Percentiles rank a stretch among this genome's conserved stretches.
Conservation (phyloP, 2,797 vertebrate species). For the Acomys russatus region DNA sequence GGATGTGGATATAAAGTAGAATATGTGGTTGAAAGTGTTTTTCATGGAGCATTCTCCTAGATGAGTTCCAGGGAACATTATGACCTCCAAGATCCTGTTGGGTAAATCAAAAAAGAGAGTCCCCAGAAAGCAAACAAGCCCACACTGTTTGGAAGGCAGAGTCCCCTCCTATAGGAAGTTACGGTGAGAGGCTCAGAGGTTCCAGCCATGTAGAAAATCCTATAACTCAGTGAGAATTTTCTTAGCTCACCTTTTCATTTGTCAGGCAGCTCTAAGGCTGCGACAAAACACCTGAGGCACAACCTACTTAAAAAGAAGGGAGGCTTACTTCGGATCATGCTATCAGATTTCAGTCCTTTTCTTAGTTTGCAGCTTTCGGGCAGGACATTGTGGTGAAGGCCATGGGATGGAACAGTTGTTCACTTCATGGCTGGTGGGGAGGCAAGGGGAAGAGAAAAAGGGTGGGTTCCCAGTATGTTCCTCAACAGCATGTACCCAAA, state of each 20-base stretch:
- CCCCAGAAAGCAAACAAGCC: neutral
- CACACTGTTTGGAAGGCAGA: neutral
- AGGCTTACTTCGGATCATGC: neutral
- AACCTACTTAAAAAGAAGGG: neutral
- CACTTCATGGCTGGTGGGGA: neutral
- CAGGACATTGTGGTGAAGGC: neutral
- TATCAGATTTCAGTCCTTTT: neutral
- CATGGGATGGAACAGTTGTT: neutral
- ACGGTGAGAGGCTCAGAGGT: neutral
- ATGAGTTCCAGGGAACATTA: neutral
- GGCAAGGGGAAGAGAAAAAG: neutral
- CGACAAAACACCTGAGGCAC: neutral
- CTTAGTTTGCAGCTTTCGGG: neutral
- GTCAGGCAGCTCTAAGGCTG: neutral
- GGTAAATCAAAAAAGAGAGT: conserved; percentile 15
- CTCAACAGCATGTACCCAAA: neutral
- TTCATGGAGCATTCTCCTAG: conserved; percentile 6
- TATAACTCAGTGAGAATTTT: conserved; percentile 29
- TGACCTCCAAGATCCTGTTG: neutral
- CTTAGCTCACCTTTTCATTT: neutral
- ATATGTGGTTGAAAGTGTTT: neutral
- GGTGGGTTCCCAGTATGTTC: neutral
- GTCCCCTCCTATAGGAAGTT: neutral
- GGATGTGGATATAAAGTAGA: neutral
- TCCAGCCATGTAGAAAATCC: neutral